Conservation (phyloP, 1,140 invertebrate species). For the Scaptomyza hsui region DNA sequence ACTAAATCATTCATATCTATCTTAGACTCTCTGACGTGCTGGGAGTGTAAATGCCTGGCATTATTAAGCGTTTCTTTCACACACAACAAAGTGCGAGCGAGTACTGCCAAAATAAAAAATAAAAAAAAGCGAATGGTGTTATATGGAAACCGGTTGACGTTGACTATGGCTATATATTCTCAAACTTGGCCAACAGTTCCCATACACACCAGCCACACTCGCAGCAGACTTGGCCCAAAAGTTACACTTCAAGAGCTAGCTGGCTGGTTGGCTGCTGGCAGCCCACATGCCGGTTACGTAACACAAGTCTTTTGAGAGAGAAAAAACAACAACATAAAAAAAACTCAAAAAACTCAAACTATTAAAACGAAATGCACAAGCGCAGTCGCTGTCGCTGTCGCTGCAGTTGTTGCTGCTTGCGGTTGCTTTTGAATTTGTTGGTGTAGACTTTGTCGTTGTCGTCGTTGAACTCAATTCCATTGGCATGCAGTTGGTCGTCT, state of each 20-base stretch:
- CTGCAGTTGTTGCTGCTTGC: neutral
- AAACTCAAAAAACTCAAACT: constrained; percentile 23
- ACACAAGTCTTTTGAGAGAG: constrained; percentile 33
- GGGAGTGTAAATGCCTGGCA: constrained; percentile 16
- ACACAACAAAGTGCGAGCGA: constrained; percentile 20
- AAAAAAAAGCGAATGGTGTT: constrained; percentile 47
- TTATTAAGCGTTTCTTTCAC: constrained; percentile 3
- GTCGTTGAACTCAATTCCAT: constrained; percentile 37
- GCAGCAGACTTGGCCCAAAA: constrained; percentile 57
- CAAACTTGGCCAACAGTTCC: constrained; percentile 50
- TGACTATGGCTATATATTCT: constrained; percentile 35
- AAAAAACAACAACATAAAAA: neutral
- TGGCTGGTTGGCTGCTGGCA: constrained; percentile 54
- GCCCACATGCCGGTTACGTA: constrained; percentile 56
- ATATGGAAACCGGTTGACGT: constrained; percentile 68
- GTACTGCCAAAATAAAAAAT: constrained; percentile 55
- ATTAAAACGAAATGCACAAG: constrained; percentile 40
- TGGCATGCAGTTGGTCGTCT: constrained; percentile 31
- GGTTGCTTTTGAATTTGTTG: neutral
- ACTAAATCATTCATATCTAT: constrained; percentile 72
- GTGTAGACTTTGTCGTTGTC: neutral
- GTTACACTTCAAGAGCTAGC: constrained; percentile 50
- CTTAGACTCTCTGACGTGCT: neutral
- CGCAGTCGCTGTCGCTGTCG: constrained; percentile 20
- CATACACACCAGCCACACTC: constrained; percentile 32